These are phyloP conservation scores for Cyprinodon variegatus DNA, from an alignment of 2,113 vertebrate species.

Conservation along the genomic window DNA sequence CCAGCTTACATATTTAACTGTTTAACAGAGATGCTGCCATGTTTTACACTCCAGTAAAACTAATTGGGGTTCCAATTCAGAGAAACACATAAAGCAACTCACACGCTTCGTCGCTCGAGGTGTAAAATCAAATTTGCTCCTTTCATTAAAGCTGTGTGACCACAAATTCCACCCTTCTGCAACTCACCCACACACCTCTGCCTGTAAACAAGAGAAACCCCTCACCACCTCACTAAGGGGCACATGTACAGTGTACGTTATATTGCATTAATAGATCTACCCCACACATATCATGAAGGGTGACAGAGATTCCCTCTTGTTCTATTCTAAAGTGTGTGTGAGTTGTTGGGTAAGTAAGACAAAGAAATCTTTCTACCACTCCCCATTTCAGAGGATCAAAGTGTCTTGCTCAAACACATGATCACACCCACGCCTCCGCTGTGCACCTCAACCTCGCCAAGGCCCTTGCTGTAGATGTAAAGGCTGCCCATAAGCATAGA, in stretches of 20 bases:
- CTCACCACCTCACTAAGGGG: constrained; percentile 35
- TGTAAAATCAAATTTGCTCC: constrained; percentile 66
- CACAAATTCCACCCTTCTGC: constrained; percentile 46
- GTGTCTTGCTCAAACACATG: constrained; percentile 36
- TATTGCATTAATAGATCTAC: constrained; percentile 17
- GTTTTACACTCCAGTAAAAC: constrained; percentile 74
- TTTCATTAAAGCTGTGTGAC: constrained; percentile 53
- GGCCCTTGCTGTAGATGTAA: constrained; percentile 8
- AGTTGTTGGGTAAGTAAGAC: constrained; percentile 10
- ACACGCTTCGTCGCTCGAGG: constrained; percentile 61
- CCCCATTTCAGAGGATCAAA: constrained; percentile 61
- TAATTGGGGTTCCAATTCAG: constrained; percentile 69
- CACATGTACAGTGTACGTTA: constrained; percentile 27
- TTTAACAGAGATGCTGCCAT: constrained; percentile 67
- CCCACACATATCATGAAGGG: background rate
- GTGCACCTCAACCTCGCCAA: constrained; percentile 19
- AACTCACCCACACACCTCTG: constrained; percentile 36
- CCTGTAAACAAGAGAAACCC: constrained; percentile 35
- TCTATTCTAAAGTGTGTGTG: constrained; percentile 25
- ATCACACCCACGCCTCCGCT: constrained; percentile 49
- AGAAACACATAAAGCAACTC: constrained; percentile 64
- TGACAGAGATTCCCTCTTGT: constrained; percentile 9
- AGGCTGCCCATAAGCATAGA: constrained; percentile 21
- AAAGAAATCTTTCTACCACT: constrained; percentile 55
- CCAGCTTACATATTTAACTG: constrained; percentile 57